A percentile compares a stretch with the other conserved stretches of the same genome.
These are phyloP conservation scores for Plemyria rubiginata DNA, from an alignment of 2,888 invertebrate genomes.

Conservation along the genomic window DNA sequence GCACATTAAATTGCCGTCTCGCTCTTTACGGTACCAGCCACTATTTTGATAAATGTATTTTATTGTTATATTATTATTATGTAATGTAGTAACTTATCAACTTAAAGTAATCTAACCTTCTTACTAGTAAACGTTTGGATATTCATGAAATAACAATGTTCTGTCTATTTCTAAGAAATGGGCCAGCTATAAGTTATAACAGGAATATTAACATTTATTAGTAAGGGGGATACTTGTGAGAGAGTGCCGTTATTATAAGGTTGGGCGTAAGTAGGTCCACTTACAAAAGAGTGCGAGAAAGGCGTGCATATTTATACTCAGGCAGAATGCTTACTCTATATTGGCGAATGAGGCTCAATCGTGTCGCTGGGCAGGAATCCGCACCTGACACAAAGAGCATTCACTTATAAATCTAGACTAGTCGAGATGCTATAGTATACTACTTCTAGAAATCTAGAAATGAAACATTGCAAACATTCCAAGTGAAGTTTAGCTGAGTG, in stretches of 20 bases:
- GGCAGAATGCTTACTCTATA: constrained; percentile 78
- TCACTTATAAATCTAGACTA: constrained; percentile 40
- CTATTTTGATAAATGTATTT: constrained; percentile 9
- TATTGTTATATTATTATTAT: not conserved
- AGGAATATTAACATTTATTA: constrained; percentile 13
- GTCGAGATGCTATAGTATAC: constrained; percentile 9
- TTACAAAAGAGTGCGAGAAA: constrained; percentile 37
- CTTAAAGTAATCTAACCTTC: constrained; percentile 12
- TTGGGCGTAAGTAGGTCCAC: constrained; percentile 22
- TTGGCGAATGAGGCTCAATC: constrained; percentile 81
- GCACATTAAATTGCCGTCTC: constrained; percentile 22
- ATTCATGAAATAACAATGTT: constrained; percentile 11
- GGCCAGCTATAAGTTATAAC: constrained; percentile 5
- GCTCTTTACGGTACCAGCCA: constrained; percentile 23
- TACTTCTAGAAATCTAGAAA: constrained; percentile 1
- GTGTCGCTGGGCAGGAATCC: constrained; percentile 82
- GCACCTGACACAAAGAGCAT: constrained; percentile 79
- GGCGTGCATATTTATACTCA: constrained; percentile 43
- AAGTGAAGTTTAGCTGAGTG: constrained; percentile 10
- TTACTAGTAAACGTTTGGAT: constrained; percentile 21
- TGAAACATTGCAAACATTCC: constrained; percentile 14
- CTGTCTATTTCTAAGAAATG: constrained; percentile 15
- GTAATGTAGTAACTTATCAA: constrained; percentile 5
- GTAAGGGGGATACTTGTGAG: constrained; percentile 13
- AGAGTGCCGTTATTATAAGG: constrained; percentile 23